Percentiles rank a stretch among this genome's conserved stretches.
These are phyloP conservation scores for Hoplodrina ambigua DNA, from an alignment of 2,888 invertebrate genomes.

Conservation along the genomic window DNA sequence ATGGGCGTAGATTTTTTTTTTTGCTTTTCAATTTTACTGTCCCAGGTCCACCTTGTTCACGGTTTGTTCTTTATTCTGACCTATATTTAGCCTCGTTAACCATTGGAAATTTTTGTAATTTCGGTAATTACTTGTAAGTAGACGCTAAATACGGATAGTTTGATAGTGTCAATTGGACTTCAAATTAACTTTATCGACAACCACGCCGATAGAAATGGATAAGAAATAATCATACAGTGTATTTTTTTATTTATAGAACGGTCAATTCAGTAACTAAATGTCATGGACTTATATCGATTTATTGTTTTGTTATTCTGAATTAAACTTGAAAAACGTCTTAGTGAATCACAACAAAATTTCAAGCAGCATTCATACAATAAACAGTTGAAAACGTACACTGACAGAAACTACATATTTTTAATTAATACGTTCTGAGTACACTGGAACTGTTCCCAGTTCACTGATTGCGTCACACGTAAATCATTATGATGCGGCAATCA, in stretches of 20 bases:
- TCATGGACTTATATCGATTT: not conserved
- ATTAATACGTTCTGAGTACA: slow-evolving; percentile 15
- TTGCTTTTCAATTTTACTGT: slow-evolving; percentile 14
- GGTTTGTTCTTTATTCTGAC: not conserved
- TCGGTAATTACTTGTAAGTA: slow-evolving; percentile 7
- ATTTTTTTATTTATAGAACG: slow-evolving; percentile 12
- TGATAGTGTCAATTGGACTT: slow-evolving; percentile 5
- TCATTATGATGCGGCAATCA: slow-evolving; percentile 31
- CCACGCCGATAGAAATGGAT: not conserved
- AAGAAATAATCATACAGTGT: slow-evolving; percentile 15
- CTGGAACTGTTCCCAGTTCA: slow-evolving; percentile 15
- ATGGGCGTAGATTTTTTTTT: slow-evolving; percentile 19
- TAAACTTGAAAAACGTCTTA: not conserved
- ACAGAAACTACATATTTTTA: slow-evolving; percentile 7
- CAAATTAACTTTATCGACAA: slow-evolving; percentile 22
- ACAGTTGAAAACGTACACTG: not conserved
- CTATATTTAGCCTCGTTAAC: not conserved
- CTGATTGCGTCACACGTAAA: slow-evolving; percentile 31
- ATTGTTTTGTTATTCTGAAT: not conserved
- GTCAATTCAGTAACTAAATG: not conserved
- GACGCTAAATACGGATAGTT: not conserved
- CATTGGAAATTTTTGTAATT: slow-evolving; percentile 1
- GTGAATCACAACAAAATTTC: not conserved
- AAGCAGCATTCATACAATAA: not conserved
- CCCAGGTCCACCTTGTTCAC: not conserved